Evolutionary conservation across 2,888 invertebrate species (phyloP).

Genomic region (Cybosia mesomella): DNA sequence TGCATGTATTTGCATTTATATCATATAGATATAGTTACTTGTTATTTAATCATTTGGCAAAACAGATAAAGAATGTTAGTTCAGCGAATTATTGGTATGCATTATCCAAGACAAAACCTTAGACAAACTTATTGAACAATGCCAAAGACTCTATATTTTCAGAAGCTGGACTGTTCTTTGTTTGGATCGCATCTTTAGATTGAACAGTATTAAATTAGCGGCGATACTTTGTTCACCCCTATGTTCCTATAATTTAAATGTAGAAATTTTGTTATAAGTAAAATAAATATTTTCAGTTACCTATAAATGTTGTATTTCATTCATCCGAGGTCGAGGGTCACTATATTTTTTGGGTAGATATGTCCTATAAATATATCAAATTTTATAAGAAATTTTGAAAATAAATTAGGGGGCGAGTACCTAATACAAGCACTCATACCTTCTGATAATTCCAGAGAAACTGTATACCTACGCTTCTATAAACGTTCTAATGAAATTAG

Average conservation of each 20-base stretch:
- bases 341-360: too few species aligned
- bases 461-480: too few species aligned
- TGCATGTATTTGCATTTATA: conserved; percentile 39
- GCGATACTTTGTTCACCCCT: conserved; percentile 28
- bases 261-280: conserved; percentile 14
- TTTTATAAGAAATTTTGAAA: too few species aligned
- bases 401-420: too few species aligned
- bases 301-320: background rate
- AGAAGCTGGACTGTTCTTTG: conserved; percentile 35
- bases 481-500: too few species aligned
- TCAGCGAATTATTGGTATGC: conserved; percentile 16
- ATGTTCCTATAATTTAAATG: conserved; percentile 45
- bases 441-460: too few species aligned
- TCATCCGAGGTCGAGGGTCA: background rate
- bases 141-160: conserved; percentile 12
- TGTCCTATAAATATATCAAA: too few species aligned
- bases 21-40: background rate
- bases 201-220: conserved; percentile 44
- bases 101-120: conserved; percentile 10
- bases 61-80: conserved; percentile 3
- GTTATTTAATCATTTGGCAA: conserved; percentile 9
- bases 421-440: too few species aligned
- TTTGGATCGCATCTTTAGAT: conserved; percentile 35
- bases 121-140: conserved; percentile 12
- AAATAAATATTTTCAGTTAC: conserved; percentile 3